Evolutionary conservation across 2,113 vertebrate species (phyloP), one percentile per base, ranked within the genome.

Genomic region (Antechinus flavipes): DNA sequence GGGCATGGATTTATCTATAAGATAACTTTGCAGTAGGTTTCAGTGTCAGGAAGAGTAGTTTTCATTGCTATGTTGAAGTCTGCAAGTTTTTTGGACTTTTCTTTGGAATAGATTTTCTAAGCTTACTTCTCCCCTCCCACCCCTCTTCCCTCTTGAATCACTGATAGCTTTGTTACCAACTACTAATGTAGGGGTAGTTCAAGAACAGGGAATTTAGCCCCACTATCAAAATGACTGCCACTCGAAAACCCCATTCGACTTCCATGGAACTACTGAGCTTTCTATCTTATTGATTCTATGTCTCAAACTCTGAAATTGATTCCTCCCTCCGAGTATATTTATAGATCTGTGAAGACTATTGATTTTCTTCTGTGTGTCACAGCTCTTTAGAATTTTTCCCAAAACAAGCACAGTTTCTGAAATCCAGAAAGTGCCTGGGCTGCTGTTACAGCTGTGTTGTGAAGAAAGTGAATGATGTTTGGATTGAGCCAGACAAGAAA

Each of bases 271-370:
- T 30, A 27, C 27, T 30, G 35, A 53, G 47, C 27, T 23, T n/a
- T 52, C 27, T 23, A 42, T 35, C 30, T 16, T 42, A 84, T 54
- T 54, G 90, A 19, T 35, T 91, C 52, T 23, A 50, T 54, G 30
- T 97, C 97, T 97, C 89, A 54, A 84, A 84, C 94, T 94, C 95
- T 96, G 97, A 95, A 96, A 97, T 55, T 97, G 98, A 97, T 98
- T 97, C 92, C 68, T 98, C 97, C 96, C 96, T 97, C 89, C 53
- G 90, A 97, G 96, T 93, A 11, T 89, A 90, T 97, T 96, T 96
- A 97, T 95, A 97, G 97, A 98, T 96, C 96, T 95, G 7, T 47
- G 55, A 95, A 95, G 58, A 95, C 90, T 84, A 93, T 96, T 91
- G 7, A 93, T 98, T 97, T 92, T 96, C 95, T 93, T 58, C 27